Base-by-base conservation (phyloP, 2,113 vertebrate genomes). In the Colossoma macropomum region DNA sequence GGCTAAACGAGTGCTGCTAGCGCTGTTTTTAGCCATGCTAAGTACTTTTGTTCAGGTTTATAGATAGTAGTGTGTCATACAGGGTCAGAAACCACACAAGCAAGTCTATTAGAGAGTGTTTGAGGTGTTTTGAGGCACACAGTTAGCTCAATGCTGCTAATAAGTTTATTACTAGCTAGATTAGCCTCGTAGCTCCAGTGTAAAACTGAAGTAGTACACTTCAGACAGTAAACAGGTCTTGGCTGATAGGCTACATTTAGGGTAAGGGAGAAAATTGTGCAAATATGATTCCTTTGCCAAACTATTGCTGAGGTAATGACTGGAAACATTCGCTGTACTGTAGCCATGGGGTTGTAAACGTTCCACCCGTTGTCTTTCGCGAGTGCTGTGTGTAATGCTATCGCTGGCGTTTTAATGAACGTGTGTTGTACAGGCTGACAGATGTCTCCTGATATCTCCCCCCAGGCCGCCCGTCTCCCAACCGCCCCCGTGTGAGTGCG, bases 361-460 rank as follows among this genome's bases (percentile, higher is more conserved):
- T 56, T 82, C 81, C 74, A 45, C 19, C 59, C 52, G n/a, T 23
- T 13, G 3, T 30, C 32, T 4, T 38, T 60, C 63, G 68, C 25
- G 80, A 81, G 80, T 23, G 80, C 45, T 15, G 45, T 23, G 45
- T 69, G 81, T 83, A 77, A 83, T n/a, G 75, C 65, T 77, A 72
- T 76, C 56, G 15, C 77, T 3, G 32, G 32, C 56, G 56, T 41
- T 72, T 69, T 80, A 80, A 77, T 69, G 59, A 76, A 63, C 48
- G 32, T 65, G 71, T 72, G 27, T 72, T 87, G 56, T 52, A 77
- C 28, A 80, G 34, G 27, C n/a, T 48, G 32, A 45, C 59, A 25
- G 62, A 52, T 45, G 52, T 80, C 54, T 81, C 62, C 73, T 79
- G 82, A 87, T 75, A 48, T 80, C 85, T 81, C 82, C 77, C 85